These are phyloP conservation scores for Synanthedon formicaeformis DNA, from an alignment of 2,888 invertebrate genomes.

Conservation along the genomic window DNA sequence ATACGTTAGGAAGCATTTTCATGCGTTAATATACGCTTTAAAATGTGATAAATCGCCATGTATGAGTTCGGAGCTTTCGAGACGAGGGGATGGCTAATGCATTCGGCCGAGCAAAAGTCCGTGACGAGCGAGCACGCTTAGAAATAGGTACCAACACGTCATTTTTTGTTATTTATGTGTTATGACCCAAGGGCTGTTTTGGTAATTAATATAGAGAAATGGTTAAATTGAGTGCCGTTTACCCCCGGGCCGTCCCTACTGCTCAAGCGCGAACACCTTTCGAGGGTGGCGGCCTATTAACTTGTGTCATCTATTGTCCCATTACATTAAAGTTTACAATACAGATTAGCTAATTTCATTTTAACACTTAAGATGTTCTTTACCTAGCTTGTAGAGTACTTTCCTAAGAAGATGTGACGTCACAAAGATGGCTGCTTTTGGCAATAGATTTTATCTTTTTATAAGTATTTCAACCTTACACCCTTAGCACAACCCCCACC, in stretches of 20 bases:
- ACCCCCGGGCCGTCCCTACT: constrained; percentile 33
- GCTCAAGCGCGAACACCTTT: constrained; percentile 39
- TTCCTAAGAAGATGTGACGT: too few relatives aligned
- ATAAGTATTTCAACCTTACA: too few relatives aligned
- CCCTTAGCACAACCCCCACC: too few relatives aligned
- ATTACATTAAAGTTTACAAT: background rate
- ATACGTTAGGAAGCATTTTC: constrained; percentile 23
- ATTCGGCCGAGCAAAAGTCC: constrained; percentile 66
- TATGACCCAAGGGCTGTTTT: constrained; percentile 35
- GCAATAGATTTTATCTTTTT: too few relatives aligned
- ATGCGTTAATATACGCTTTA: constrained; percentile 33
- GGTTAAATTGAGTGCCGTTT: constrained; percentile 46
- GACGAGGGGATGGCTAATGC: constrained; percentile 28
- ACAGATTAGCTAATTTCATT: too few relatives aligned
- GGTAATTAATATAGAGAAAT: constrained; percentile 58
- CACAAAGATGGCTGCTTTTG: too few relatives aligned
- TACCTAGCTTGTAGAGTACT: too few relatives aligned
- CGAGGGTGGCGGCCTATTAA: constrained; percentile 6
- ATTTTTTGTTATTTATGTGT: constrained; percentile 51
- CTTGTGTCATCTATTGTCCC: background rate
- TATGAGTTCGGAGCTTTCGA: constrained; percentile 35
- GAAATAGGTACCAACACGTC: constrained; percentile 20
- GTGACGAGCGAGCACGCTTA: constrained; percentile 79
- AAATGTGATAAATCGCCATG: constrained; percentile 47
- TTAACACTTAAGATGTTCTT: too few relatives aligned